These are phyloP conservation scores for Colistium nudipinnis DNA, from an alignment of 2,113 vertebrate genomes.

Conservation along the genomic window DNA sequence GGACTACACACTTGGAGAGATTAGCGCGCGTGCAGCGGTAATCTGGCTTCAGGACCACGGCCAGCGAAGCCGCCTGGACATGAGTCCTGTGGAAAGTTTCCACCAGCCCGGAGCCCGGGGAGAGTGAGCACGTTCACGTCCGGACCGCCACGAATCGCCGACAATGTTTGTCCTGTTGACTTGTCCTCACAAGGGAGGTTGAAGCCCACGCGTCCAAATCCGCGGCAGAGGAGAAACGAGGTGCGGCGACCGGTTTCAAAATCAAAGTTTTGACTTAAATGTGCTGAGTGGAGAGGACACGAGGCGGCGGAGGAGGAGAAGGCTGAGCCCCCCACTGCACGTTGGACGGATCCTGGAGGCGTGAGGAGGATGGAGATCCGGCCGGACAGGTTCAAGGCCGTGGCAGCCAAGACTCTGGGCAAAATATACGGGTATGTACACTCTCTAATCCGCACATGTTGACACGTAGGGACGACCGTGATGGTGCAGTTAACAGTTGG, in stretches of 20 bases:
- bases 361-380: slow-evolving; percentile 82
- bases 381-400: slow-evolving; percentile 80
- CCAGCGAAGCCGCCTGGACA: slow-evolving; percentile 64
- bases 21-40: slow-evolving; percentile 70
- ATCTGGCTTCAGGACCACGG: slow-evolving; percentile 78
- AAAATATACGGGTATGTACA: slow-evolving; percentile 81
- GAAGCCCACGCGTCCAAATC: too few species aligned
- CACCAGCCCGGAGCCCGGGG: slow-evolving; percentile 12
- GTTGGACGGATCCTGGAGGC: slow-evolving; percentile 70
- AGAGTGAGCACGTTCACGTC: slow-evolving; percentile 32
- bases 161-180: slow-evolving; percentile 37
- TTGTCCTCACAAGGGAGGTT: slow-evolving; percentile 30
- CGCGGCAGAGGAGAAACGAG: too few species aligned
- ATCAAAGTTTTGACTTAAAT: slow-evolving; percentile 19
- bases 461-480: too few species aligned
- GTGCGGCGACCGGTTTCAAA: too few species aligned
- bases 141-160: too few species aligned
- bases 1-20: slow-evolving; percentile 66
- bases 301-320: slow-evolving; percentile 32
- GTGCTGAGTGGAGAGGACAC: slow-evolving; percentile 54
- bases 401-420: slow-evolving; percentile 79
- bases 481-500: too few species aligned
- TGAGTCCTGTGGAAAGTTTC: slow-evolving; percentile 62
- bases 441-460: not conserved
- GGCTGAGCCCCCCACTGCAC: slow-evolving; percentile 64